Conservation (phyloP, 2,113 vertebrate genomes). For the Cryptomyrus ogoouensis region DNA sequence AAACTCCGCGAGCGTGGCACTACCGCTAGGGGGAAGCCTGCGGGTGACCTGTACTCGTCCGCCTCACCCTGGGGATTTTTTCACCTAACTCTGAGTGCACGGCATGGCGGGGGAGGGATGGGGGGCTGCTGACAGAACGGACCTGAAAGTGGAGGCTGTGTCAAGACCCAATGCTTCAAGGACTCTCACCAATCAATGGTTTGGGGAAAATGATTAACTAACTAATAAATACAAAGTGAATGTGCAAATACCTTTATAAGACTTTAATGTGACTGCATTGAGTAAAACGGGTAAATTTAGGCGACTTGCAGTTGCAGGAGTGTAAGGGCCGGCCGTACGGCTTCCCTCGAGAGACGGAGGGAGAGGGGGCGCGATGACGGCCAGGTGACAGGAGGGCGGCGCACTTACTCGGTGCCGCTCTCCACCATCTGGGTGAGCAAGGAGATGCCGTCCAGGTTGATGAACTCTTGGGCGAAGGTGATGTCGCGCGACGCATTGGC, state of each 20-base stretch:
- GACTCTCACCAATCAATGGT: not conserved
- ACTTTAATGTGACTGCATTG: not conserved
- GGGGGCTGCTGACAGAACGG: constrained; percentile 9
- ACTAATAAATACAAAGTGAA: not conserved
- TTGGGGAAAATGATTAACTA: not conserved
- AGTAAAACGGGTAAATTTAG: not conserved
- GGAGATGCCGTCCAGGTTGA: constrained; percentile 94
- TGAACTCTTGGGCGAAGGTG: constrained; percentile 96
- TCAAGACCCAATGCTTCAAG: not conserved
- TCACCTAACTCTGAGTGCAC: not conserved
- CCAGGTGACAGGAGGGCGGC: not conserved
- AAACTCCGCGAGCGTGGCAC: not conserved
- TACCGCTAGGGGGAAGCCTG: not conserved
- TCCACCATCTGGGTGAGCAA: constrained; percentile 96
- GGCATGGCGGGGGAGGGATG: not conserved
- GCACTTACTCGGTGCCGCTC: constrained; percentile 91
- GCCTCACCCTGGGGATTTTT: not conserved
- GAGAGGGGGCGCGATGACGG: not conserved
- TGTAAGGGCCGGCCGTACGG: not conserved
- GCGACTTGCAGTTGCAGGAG: not conserved
- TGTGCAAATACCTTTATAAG: not conserved
- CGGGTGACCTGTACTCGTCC: not conserved
- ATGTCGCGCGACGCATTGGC: constrained; percentile 87
- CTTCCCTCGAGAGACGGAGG: not conserved
- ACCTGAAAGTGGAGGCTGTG: not conserved